Base-by-base conservation (phyloP, 2,888 invertebrate species). In the Agelastica alni region DNA sequence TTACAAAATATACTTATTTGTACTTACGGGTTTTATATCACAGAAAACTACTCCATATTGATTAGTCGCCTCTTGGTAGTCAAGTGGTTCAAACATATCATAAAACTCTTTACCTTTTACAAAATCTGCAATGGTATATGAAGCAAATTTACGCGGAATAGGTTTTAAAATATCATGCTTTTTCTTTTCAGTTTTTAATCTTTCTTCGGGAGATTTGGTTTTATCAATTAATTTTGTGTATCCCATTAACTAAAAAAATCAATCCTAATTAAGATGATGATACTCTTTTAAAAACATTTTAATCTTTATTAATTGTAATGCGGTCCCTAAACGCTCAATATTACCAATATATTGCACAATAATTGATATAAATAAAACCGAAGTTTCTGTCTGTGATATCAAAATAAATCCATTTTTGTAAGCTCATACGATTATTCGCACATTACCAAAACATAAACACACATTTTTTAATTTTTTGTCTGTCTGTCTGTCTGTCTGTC, bases 41-140 rank as follows among this genome's bases (percentile, higher is more conserved):
- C 71, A 71, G 53, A 77, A 76, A 42, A 79, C 71, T 12, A 84
- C 60, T 14, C 81, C 83, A 67, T 81, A 83, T 62, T 78, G 77
- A 34, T 73, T 64, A 7, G 75, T 61, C 1, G 77, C 77, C 4
- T 79, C 79, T 2, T 77, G 73, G 62, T 83, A 84, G 0, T 76
- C 76, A 2, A 72, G 59, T 4, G 82, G 80, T 58, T 82, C 80
- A 36, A 61, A 59, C 47, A 54, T 51, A 10, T 53, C 51, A 51
- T 56, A 44, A n/a, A 7, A 5, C 13, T 47, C 51, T 28, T 42
- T 37, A 7, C 20, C 30, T 16, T 3, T 9, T 6, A 13, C 18
- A 7, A 42, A 6, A 12, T 30, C 49, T n/a, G 12, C 20, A 2
- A 12, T 7, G 4, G 17, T 39, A 39, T 2, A 20, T 3, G 10